phyloP scores from a whole-genome alignment of 1,140 invertebrate species.

The Anoplolepis gracilipes region DNA sequence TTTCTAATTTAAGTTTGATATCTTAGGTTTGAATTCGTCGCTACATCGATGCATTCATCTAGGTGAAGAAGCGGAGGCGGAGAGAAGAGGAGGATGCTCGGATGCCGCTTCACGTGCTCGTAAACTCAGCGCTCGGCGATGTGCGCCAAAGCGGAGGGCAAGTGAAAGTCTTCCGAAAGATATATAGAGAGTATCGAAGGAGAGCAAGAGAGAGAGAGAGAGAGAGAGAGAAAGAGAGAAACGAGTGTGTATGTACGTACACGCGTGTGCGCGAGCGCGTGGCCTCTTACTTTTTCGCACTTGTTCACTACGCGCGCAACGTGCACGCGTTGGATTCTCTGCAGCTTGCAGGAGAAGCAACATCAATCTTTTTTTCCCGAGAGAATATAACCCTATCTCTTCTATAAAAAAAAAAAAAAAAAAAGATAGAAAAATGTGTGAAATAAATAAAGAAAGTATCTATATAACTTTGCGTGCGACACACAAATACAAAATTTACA shows the following conservation, averaged over 20 bases:
- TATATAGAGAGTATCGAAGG: slow-evolving; percentile 27
- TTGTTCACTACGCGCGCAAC: slow-evolving; percentile 27
- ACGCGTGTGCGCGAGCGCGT: slow-evolving; percentile 45
- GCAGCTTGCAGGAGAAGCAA: background rate
- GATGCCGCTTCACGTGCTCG: slow-evolving; percentile 51
- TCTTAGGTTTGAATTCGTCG: background rate
- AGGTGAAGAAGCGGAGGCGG: slow-evolving; percentile 32
- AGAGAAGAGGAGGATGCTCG: slow-evolving; percentile 33
- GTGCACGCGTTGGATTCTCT: slow-evolving; percentile 26
- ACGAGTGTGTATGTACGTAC: slow-evolving; percentile 22
- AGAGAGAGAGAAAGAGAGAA: slow-evolving; percentile 1
- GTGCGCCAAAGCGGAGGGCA: slow-evolving; percentile 71
- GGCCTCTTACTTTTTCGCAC: slow-evolving; percentile 64
- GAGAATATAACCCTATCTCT: background rate
- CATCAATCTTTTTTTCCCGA: background rate
- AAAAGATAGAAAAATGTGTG: no score
- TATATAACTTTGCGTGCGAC: no score
- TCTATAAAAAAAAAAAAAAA: no score
- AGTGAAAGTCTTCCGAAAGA: slow-evolving; percentile 76
- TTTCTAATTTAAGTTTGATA: background rate
- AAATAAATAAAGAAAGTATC: no score
- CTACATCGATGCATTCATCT: slow-evolving; percentile 23
- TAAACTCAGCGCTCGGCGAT: slow-evolving; percentile 67
- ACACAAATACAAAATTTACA: no score
- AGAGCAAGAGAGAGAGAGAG: slow-evolving; percentile 20